Conservation (phyloP, 92 coral and sea anemone genomes). For the Diadumene lineata region DNA sequence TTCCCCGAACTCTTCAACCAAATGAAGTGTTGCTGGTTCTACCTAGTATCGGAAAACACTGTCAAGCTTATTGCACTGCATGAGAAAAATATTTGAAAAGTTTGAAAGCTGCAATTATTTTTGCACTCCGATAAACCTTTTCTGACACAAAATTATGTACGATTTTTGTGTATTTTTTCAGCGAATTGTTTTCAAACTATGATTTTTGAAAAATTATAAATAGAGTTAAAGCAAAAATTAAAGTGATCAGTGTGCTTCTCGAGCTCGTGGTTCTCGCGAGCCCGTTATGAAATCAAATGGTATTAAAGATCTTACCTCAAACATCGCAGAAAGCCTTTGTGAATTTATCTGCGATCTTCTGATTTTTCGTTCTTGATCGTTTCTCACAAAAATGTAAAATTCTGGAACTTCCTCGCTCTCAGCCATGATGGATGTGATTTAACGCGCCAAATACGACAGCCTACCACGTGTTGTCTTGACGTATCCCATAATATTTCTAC, state of each 20-base stretch:
- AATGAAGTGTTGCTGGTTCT: slow-evolving; percentile 1
- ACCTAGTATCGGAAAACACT: neutral
- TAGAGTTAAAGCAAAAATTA: no score
- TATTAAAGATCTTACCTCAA: neutral
- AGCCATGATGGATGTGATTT: no score
- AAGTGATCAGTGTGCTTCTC: neutral
- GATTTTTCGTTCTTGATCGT: slow-evolving; percentile 9
- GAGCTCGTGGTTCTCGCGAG: neutral
- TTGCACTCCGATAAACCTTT: neutral
- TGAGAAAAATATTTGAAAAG: neutral
- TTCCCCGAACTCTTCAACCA: slow-evolving; percentile 16
- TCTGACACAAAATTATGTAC: neutral
- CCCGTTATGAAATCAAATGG: neutral
- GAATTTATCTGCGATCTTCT: slow-evolving; percentile 8
- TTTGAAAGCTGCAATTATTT: neutral
- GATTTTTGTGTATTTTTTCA: neutral
- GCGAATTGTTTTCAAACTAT: neutral
- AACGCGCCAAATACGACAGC: no score
- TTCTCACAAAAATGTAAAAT: slow-evolving; percentile 11
- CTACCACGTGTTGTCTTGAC: no score
- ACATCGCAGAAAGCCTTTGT: slow-evolving; percentile 10
- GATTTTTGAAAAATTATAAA: neutral
- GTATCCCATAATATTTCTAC: no score
- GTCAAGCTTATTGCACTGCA: neutral
- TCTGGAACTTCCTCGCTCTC: no score